phyloP scores from a whole-genome alignment of 1,140 invertebrate genomes.

The Drosophila aff. region DNA sequence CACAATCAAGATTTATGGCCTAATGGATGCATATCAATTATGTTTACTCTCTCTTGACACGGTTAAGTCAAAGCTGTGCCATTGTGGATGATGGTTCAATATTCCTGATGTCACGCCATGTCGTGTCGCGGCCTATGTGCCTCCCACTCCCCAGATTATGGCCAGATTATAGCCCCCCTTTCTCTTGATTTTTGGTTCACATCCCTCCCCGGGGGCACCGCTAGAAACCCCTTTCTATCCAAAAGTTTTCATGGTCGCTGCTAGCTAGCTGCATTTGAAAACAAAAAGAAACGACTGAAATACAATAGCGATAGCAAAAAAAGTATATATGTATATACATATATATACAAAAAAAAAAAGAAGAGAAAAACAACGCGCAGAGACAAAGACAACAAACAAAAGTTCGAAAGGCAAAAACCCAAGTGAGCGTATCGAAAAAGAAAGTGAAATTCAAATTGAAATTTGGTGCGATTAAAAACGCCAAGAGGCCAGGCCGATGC shows the following conservation, averaged over 20 bases:
- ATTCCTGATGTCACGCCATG: constrained; percentile 47
- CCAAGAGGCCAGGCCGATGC: constrained; percentile 54
- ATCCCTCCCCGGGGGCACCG: constrained; percentile 20
- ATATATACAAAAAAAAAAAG: neutral
- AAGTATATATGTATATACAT: neutral
- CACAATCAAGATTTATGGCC: constrained; percentile 37
- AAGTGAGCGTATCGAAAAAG: constrained; percentile 84
- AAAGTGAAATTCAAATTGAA: constrained; percentile 84
- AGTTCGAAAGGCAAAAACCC: constrained; percentile 83
- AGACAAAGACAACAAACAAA: constrained; percentile 60
- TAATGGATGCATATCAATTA: constrained; percentile 55
- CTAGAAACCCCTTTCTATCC: constrained; percentile 65
- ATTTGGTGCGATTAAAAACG: constrained; percentile 81
- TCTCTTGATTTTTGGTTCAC: constrained; percentile 1
- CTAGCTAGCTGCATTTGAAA: constrained; percentile 57
- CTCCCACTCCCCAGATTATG: neutral
- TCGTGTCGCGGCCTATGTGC: constrained; percentile 28
- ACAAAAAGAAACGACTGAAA: constrained; percentile 60
- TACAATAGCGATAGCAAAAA: constrained; percentile 21
- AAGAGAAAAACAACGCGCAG: constrained; percentile 6
- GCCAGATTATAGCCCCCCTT: constrained; percentile 14
- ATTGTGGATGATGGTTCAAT: constrained; percentile 37
- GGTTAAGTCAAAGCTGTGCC: constrained; percentile 34
- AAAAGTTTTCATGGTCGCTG: constrained; percentile 74
- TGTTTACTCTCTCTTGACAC: constrained; percentile 51